Evolutionary conservation across 2,888 invertebrate species (phyloP).

Genomic region (Microdon myrmicae): DNA sequence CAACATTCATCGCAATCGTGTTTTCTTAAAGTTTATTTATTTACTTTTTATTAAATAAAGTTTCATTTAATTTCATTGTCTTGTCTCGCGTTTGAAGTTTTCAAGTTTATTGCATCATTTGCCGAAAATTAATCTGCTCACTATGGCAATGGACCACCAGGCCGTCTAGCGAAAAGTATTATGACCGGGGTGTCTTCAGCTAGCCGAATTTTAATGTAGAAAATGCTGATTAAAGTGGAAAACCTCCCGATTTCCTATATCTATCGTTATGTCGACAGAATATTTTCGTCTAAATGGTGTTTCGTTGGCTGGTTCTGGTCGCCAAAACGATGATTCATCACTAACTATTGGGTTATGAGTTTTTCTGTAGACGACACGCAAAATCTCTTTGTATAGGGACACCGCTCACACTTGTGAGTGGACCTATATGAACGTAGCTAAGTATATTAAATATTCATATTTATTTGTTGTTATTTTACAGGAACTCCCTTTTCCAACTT

Average conservation of each 20-base stretch:
- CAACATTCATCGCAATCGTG: no score
- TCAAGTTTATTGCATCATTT: no score
- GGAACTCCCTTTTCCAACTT: constrained; percentile 29
- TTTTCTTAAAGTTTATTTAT: no score
- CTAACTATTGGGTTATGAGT: constrained; percentile 9
- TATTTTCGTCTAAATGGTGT: constrained; percentile 12
- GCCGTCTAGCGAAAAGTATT: no score
- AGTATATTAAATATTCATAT: constrained; percentile 5
- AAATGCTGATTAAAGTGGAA: constrained; percentile 17
- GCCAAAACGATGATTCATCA: constrained; percentile 19
- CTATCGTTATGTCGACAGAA: constrained; percentile 26
- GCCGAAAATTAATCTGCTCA: no score
- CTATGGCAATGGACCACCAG: no score
- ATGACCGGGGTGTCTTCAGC: no score
- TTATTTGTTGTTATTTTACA: constrained; percentile 20
- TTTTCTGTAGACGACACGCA: constrained; percentile 1
- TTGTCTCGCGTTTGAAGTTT: no score
- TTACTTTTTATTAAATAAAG: no score
- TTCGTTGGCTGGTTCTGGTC: constrained; percentile 2
- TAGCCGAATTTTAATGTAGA: not conserved
- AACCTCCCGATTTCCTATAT: constrained; percentile 12
- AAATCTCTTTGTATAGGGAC: constrained; percentile 7
- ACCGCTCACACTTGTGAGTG: not conserved
- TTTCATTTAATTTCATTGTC: no score
- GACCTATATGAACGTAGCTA: no score